A percentile compares a stretch with the other conserved stretches of the same genome.
These are phyloP conservation scores for Aspidoscelis tigris DNA, from an alignment of 2,113 vertebrate genomes.

Conservation along the genomic window DNA sequence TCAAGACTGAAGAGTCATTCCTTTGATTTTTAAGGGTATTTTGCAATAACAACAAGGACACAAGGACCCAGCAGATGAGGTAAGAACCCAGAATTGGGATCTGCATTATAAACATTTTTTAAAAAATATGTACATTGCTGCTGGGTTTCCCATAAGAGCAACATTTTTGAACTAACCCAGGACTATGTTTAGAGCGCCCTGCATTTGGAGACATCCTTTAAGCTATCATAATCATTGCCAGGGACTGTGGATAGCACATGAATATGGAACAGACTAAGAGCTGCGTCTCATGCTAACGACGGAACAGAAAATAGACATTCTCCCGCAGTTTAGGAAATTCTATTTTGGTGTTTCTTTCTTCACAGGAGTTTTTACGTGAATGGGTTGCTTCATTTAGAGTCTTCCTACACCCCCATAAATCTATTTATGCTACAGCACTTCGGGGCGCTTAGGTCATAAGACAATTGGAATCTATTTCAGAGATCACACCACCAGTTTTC, in stretches of 20 bases:
- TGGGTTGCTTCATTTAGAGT: neutral
- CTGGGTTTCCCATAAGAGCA: no score
- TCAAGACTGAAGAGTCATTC: no score
- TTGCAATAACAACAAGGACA: no score
- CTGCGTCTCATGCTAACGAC: neutral
- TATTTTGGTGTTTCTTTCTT: neutral
- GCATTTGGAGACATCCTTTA: no score
- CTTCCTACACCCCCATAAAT: neutral
- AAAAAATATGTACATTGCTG: no score
- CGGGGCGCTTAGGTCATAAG: neutral
- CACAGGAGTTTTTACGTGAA: neutral
- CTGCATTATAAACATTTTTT: no score
- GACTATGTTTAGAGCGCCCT: no score
- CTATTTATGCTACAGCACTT: neutral
- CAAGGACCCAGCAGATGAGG: no score
- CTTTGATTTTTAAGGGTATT: no score
- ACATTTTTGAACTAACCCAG: no score
- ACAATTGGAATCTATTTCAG: conserved; percentile 45
- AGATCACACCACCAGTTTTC: conserved; percentile 25
- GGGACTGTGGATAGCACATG: no score
- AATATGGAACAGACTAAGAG: neutral
- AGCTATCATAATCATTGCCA: neutral
- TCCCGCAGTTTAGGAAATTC: neutral
- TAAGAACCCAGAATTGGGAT: no score
- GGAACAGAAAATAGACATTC: rapidly evolving